Conservation (phyloP, 2,113 vertebrate species). For the Rhinoptilus africanus region DNA sequence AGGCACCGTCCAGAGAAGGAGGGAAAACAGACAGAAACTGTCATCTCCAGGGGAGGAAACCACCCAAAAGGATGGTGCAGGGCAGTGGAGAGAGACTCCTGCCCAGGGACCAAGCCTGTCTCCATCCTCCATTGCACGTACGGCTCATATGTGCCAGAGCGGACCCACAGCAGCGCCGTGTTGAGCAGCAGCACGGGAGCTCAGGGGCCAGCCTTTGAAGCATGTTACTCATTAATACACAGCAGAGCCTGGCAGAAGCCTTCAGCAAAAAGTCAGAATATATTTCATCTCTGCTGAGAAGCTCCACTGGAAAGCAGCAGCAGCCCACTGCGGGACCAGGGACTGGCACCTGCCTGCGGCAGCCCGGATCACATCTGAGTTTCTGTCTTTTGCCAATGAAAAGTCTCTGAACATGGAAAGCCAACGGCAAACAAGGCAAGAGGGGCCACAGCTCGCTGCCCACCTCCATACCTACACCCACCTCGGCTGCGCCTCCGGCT, state of each 20-base stretch:
- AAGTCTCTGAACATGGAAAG: background rate
- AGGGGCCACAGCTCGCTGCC: fast-evolving
- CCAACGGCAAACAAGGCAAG: fast-evolving
- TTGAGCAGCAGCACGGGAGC: fast-evolving
- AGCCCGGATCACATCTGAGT: fast-evolving
- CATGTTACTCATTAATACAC: background rate
- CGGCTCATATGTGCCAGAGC: background rate
- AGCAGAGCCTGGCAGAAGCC: background rate
- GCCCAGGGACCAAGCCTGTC: background rate
- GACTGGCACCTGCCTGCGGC: fast-evolving
- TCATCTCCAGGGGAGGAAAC: background rate
- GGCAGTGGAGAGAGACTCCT: background rate
- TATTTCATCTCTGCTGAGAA: background rate
- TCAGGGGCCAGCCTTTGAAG: background rate
- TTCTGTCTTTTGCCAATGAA: background rate
- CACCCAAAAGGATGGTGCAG: background rate
- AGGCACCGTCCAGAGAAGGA: background rate
- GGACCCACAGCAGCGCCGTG: background rate
- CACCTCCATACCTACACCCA: conserved; percentile 11
- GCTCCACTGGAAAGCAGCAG: background rate
- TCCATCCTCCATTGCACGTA: background rate
- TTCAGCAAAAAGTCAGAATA: background rate
- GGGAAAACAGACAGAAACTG: background rate
- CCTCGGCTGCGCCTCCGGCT: conserved; percentile 94
- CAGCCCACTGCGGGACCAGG: background rate